Evolutionary conservation across 1,140 invertebrate genomes (phyloP), one percentile per base, ranked within the genome.

Genomic region (Temnothorax nylanderi): DNA sequence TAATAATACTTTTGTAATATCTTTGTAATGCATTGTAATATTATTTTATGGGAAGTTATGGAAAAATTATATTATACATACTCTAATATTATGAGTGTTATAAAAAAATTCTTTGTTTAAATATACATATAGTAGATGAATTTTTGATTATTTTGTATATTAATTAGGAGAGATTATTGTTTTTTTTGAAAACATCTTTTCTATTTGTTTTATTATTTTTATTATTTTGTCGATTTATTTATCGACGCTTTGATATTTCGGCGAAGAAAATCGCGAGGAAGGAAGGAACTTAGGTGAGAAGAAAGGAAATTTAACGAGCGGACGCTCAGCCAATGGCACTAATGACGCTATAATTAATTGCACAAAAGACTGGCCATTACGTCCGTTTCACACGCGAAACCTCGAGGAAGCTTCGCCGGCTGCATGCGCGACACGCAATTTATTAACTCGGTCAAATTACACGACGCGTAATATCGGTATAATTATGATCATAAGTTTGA

Each of bases 321-420:
- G 80, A 85, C 88, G 87, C 88, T 91, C 93, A 93, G 85, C 74
- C 89, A 93, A 88, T 92, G 93, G 93, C 93, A 93, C 92, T 93
- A 94, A 94, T 93, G 93, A 94, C 92, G 86, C 88, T 94, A 47
- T 69, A 94, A 94, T 94, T 94, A 94, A 94, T 94, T 90, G 91
- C 90, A 85, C 89, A 90, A 90, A 92, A 93, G 90, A 93, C 85
- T 89, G 89, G 92, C 86, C 87, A 91, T 91, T 91, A 92, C 91
- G 89, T 88, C 85, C 85, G 89, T 91, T 90, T 80, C 86, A 90
- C 92, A 93, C 92, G 93, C 91, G 78, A 92, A 88, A 92, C 81
- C 65, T 85, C 3, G 47, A 90, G 87, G 86, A 88, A 89, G 89
- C 81, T 65, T 86, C 72, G 86, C 72, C 85, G 64, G 60, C 49